Conservation (phyloP, 2,888 invertebrate species). For the Drosophila prostipennis region DNA sequence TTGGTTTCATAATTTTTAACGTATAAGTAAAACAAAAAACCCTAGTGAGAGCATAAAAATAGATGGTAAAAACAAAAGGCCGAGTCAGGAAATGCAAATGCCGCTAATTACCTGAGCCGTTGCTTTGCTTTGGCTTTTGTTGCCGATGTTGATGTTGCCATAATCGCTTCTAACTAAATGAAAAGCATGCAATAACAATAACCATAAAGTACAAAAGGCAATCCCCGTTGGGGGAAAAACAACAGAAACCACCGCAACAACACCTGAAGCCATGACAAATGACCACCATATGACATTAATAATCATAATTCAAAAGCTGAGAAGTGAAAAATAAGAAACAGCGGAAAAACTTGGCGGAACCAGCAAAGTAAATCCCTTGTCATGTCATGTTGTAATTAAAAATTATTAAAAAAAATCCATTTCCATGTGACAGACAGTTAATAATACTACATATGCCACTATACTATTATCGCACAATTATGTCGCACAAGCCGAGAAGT, state of each 20-base stretch:
- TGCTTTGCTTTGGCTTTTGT: conserved; percentile 54
- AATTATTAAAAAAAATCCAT: conserved; percentile 54
- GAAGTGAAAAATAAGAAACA: conserved; percentile 46
- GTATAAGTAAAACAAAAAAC: not conserved
- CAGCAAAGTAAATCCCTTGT: conserved; percentile 68
- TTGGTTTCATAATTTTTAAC: not conserved
- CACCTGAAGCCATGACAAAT: conserved; percentile 64
- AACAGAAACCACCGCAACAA: conserved; percentile 18
- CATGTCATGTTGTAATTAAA: conserved; percentile 77
- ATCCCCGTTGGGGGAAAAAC: conserved; percentile 45
- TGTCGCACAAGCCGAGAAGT: conserved; percentile 24
- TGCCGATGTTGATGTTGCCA: conserved; percentile 55
- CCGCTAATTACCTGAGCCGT: conserved; percentile 73
- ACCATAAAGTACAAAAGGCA: conserved; percentile 62
- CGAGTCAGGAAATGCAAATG: conserved; percentile 77
- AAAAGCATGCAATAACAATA: conserved; percentile 69
- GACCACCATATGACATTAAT: conserved; percentile 77
- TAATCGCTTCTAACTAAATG: conserved; percentile 76
- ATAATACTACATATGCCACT: conserved; percentile 13
- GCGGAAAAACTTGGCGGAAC: conserved; percentile 62
- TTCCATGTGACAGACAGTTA: conserved; percentile 38
- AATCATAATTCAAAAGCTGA: conserved; percentile 73
- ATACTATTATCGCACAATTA: conserved; percentile 35
- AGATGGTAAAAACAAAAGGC: conserved; percentile 1
- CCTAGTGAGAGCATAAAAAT: conserved; percentile 1